Evolutionary conservation across 2,888 invertebrate species (phyloP).

Genomic region (Lithosia quadra): DNA sequence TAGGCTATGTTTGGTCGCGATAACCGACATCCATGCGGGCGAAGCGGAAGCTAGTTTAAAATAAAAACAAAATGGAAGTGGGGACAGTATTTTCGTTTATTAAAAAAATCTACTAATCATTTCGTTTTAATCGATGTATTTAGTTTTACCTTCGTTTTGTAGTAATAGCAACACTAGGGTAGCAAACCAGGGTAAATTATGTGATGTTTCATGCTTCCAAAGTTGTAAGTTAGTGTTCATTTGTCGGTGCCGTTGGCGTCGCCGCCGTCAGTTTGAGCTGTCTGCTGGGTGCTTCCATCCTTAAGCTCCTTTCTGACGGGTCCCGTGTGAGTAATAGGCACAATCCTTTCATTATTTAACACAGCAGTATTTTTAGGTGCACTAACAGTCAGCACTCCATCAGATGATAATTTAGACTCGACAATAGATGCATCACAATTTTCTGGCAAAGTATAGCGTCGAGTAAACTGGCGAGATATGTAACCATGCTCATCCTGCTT

Average conservation of each 20-base stretch:
- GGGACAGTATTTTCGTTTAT: too few species aligned
- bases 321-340: conserved; percentile 87
- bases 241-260: conserved; percentile 50
- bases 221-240: neutral
- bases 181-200: neutral
- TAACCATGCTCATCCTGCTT: conserved; percentile 91
- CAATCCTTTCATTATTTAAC: conserved; percentile 76
- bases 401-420: conserved; percentile 90
- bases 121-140: too few species aligned
- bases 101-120: too few species aligned
- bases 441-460: conserved; percentile 90
- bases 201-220: neutral
- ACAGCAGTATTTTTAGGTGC: conserved; percentile 81
- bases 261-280: conserved; percentile 19
- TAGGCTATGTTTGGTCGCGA: too few species aligned
- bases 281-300: conserved; percentile 63
- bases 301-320: conserved; percentile 81
- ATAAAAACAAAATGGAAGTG: too few species aligned
- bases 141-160: too few species aligned
- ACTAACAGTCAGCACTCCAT: conserved; percentile 90
- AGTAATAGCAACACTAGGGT: too few species aligned
- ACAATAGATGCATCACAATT: conserved; percentile 90
- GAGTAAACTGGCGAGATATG: conserved; percentile 90
- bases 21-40: too few species aligned
- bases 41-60: too few species aligned